Percentiles rank a stretch among this genome's conserved stretches.
These are phyloP conservation scores for Alca torda DNA, from an alignment of 2,797 vertebrate species.

Conservation along the genomic window DNA sequence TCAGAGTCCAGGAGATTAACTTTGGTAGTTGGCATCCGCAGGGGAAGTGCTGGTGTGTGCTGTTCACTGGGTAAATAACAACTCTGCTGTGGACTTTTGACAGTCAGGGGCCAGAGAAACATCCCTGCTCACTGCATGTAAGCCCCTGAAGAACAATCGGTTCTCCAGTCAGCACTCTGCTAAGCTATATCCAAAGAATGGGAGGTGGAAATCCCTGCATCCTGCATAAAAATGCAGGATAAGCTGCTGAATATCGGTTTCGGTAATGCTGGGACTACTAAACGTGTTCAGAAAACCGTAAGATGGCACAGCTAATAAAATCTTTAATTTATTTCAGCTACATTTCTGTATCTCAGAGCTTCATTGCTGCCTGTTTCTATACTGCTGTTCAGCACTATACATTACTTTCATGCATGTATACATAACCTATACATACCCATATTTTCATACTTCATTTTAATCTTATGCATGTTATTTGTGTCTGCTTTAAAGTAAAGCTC, in stretches of 20 bases:
- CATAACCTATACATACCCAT: background rate
- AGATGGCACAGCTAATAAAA: background rate
- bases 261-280: background rate
- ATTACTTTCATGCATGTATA: background rate
- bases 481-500: background rate
- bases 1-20: background rate
- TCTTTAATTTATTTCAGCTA: background rate
- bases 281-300: background rate
- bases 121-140: background rate
- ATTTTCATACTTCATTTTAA: background rate
- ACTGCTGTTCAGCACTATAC: background rate
- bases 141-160: background rate
- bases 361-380: background rate
- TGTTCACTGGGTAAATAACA: background rate
- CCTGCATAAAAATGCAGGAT: background rate
- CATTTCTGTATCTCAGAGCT: background rate
- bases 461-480: background rate
- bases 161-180: background rate
- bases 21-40: background rate
- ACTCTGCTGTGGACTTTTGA: background rate
- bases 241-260: background rate
- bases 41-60: background rate
- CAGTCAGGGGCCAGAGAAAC: background rate
- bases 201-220: background rate
- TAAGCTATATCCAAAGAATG: background rate